Percentiles rank a stretch among this genome's conserved stretches.
Evolutionary conservation across 2,888 invertebrate genomes (phyloP).

Genomic region (Zaprionus lineosus): DNA sequence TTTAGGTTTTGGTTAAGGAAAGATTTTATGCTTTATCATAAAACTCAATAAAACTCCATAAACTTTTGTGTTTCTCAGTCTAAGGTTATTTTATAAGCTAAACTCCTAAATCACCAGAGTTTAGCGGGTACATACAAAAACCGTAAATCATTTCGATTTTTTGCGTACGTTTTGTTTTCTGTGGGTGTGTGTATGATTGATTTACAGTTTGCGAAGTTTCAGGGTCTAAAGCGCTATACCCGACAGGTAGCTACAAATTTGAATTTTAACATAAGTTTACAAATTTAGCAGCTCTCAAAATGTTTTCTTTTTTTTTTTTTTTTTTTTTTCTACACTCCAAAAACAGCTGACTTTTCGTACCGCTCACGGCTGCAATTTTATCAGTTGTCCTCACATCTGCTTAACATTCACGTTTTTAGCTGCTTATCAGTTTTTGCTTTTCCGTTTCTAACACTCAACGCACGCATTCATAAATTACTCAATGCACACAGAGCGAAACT

Average conservation of each 20-base stretch:
- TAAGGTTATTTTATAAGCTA: background rate
- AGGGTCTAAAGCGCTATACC: background rate
- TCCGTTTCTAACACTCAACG: background rate
- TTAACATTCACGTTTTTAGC: too few species aligned
- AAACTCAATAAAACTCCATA: conserved; percentile 8
- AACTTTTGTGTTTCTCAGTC: background rate
- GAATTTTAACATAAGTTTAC: too few species aligned
- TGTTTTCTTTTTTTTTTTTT: too few species aligned
- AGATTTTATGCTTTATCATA: too few species aligned
- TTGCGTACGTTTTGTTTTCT: background rate
- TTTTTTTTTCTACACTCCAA: too few species aligned
- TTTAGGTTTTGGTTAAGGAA: too few species aligned
- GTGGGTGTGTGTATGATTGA: background rate
- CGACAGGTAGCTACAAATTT: too few species aligned
- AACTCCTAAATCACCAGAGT: conserved; percentile 16
- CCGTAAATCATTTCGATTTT: conserved; percentile 3
- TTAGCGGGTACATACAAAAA: conserved; percentile 3
- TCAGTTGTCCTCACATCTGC: background rate
- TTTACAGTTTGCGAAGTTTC: background rate
- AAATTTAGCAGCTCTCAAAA: too few species aligned
- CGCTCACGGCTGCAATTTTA: too few species aligned
- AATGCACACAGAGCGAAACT: conserved; percentile 17
- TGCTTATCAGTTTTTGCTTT: conserved; percentile 25
- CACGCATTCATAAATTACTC: conserved; percentile 32
- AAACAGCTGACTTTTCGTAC: too few species aligned